Conservation (phyloP, 1,140 invertebrate genomes). For the Bombus superbus region DNA sequence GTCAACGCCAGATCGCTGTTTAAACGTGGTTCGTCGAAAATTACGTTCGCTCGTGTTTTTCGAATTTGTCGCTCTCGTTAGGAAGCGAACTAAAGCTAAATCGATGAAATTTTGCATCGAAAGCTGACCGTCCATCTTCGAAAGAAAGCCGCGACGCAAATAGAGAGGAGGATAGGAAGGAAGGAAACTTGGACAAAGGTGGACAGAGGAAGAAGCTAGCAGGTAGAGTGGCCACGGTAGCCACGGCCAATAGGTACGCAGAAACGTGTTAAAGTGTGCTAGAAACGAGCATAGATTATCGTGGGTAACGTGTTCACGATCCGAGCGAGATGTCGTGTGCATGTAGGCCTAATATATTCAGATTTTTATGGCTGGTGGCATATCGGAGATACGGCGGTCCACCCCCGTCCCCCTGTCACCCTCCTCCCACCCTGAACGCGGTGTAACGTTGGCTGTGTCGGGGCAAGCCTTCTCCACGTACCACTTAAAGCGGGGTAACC, state of each 20-base stretch:
- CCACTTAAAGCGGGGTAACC: constrained; percentile 78
- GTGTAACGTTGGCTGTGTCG: constrained; percentile 22
- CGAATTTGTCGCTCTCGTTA: too few relatives aligned
- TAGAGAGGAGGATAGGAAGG: too few relatives aligned
- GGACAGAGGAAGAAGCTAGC: background rate
- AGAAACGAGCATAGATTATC: constrained; percentile 74
- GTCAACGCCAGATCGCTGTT: too few relatives aligned
- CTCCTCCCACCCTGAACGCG: background rate
- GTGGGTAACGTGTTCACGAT: constrained; percentile 75
- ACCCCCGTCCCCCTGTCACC: constrained; percentile 54
- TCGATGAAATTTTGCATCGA: too few relatives aligned
- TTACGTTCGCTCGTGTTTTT: too few relatives aligned
- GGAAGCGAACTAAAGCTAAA: too few relatives aligned
- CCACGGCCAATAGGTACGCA: constrained; percentile 49
- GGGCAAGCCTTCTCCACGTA: constrained; percentile 68
- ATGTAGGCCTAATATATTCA: constrained; percentile 81
- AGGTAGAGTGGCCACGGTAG: constrained; percentile 5
- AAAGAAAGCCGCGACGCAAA: too few relatives aligned
- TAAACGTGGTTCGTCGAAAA: too few relatives aligned
- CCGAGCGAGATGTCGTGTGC: constrained; percentile 76
- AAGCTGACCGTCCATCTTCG: too few relatives aligned
- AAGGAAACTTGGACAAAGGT: too few relatives aligned
- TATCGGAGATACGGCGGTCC: constrained; percentile 78
- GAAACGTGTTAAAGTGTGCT: constrained; percentile 66
- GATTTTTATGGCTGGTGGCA: constrained; percentile 82